phyloP scores from a whole-genome alignment of 2,888 invertebrate genomes.

The Opisthograptis luteolata region DNA sequence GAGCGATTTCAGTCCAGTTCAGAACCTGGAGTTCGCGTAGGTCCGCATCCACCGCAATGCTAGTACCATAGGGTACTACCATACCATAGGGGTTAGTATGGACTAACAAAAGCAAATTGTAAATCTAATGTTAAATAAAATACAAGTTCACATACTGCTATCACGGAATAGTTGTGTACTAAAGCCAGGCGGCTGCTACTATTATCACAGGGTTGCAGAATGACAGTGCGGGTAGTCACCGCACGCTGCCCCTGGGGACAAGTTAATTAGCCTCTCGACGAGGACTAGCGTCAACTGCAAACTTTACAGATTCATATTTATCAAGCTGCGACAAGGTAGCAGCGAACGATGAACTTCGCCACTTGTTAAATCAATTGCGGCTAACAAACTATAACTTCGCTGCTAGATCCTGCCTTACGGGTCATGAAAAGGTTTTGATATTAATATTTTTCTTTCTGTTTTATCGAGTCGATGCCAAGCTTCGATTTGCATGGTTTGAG shows the following conservation, averaged over 20 bases:
- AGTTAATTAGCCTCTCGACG: constrained; percentile 49
- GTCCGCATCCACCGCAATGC: too few relatives aligned
- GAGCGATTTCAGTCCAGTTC: too few relatives aligned
- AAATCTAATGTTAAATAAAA: too few relatives aligned
- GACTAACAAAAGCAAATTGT: too few relatives aligned
- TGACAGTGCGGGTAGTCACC: constrained; percentile 46
- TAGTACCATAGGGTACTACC: too few relatives aligned
- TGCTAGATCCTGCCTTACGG: too few relatives aligned
- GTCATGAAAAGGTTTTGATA: too few relatives aligned
- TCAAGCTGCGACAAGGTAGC: neutral
- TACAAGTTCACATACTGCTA: constrained; percentile 5
- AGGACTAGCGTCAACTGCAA: constrained; percentile 20
- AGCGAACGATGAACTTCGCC: neutral
- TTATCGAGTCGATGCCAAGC: too few relatives aligned
- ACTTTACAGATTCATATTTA: constrained; percentile 26
- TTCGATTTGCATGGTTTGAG: too few relatives aligned
- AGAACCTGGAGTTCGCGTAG: too few relatives aligned
- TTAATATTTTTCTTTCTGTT: too few relatives aligned
- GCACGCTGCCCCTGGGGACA: constrained; percentile 37
- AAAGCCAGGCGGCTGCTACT: constrained; percentile 3
- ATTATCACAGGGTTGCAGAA: constrained; percentile 36
- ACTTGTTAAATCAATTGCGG: neutral
- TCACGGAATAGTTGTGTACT: constrained; percentile 1
- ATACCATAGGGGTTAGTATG: too few relatives aligned
- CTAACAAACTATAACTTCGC: neutral